Evolutionary conservation across 1,140 invertebrate genomes (phyloP).

Genomic region (Oryctes rhinoceros): DNA sequence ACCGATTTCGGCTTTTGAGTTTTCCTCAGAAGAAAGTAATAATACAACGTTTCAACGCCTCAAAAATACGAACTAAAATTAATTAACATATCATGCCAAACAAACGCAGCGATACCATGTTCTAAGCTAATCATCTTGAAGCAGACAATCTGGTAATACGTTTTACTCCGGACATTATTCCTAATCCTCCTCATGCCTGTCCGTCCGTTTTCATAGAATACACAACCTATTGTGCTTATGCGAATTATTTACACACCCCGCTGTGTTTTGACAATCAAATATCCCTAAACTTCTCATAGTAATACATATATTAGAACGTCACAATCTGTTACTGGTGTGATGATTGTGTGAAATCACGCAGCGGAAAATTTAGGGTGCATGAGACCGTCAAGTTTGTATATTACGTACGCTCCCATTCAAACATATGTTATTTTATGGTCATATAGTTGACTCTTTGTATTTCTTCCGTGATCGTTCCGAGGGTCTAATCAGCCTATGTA

Average conservation of each 20-base stretch:
- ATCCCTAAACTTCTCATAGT: slow-evolving; percentile 40
- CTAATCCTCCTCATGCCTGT: neutral
- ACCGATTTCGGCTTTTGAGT: too few species aligned
- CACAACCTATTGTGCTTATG: neutral
- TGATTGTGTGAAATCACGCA: slow-evolving; percentile 44
- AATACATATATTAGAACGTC: slow-evolving; percentile 43
- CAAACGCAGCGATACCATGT: too few species aligned
- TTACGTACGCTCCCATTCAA: neutral
- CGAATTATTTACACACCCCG: slow-evolving; percentile 21
- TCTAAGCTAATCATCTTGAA: too few species aligned
- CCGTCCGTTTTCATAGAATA: neutral
- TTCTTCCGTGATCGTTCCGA: neutral
- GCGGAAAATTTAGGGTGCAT: slow-evolving; percentile 41
- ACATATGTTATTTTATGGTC: slow-evolving; percentile 32
- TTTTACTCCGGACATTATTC: too few species aligned
- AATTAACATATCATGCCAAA: too few species aligned
- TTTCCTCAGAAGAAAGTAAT: too few species aligned
- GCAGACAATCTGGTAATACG: too few species aligned
- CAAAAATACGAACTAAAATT: too few species aligned
- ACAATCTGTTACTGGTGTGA: slow-evolving; percentile 34
- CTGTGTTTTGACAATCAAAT: slow-evolving; percentile 40
- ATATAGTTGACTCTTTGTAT: slow-evolving; percentile 36
- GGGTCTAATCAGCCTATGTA: neutral
- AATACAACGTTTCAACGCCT: too few species aligned
- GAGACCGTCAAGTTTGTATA: slow-evolving; percentile 24